Evolutionary conservation across 2,888 invertebrate species (phyloP), one percentile per base, ranked within the genome.

Genomic region (Cactoblastis cactorum): DNA sequence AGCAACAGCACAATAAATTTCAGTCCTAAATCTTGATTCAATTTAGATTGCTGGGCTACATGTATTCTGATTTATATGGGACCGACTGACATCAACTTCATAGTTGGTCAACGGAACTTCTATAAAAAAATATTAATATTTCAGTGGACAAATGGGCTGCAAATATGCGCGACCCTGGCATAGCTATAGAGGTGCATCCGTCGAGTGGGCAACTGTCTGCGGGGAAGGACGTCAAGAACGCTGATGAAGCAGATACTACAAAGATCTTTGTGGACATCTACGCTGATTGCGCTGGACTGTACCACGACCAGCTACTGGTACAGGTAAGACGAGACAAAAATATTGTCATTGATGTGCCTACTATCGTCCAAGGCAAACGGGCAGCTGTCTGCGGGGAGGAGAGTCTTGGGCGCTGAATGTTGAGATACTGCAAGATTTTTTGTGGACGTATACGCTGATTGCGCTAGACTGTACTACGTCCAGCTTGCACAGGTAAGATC

Each of bases 251-350:
- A 52, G 73, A 48, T 1, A 12, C 5, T 22, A 58, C 50, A 11
- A 37, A 15, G 45, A 14, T 81, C 0, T 12, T 24, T 3, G 62
- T 84, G 53, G 55, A 56, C 3, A 79, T 73, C 50, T 73, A 68
- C 61, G 78, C 82, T 0, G 79, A 80, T 72, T 69, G 70, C 67
- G 83, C 83, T 83, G 86, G 85, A 0, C 61, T 80, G 2, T 85
- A 83, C 67, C 55, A 45, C 15, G 82, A 84, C 53, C 84, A 83
- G 66, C 55, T 86, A 38, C 69, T 83, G 1, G 57, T 86, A 45
- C 57, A 73, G 64, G 85, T 83, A 15, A 53, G 35, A 12, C 22
- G 3, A 22, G 3, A 32, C 32, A 6, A 32, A 32, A 32, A n/a
- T n/a, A n/a, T n/a, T n/a, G n/a, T n/a, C n/a, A n/a, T n/a, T n/a